Conservation (phyloP, 2,888 invertebrate genomes). For the Aleiodes alternator region DNA sequence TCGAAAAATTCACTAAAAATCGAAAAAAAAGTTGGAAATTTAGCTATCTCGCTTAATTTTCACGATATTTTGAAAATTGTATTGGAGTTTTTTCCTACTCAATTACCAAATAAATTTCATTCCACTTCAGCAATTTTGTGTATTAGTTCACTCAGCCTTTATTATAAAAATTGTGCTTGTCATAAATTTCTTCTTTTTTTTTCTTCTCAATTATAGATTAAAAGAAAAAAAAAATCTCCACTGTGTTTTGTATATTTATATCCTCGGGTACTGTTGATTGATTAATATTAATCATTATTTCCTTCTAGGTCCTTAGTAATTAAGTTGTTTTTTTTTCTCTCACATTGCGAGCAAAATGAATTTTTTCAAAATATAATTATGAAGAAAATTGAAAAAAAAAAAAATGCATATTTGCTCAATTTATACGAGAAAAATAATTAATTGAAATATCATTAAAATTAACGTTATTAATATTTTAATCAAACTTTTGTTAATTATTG, state of each 20-base stretch:
- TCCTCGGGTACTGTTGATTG: constrained; percentile 6
- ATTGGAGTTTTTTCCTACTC: not conserved
- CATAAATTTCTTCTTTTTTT: constrained; percentile 6
- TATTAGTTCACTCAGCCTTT: not conserved
- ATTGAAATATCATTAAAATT: not conserved
- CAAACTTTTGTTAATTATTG: constrained; percentile 15
- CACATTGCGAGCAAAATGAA: too few species aligned
- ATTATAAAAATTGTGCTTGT: constrained; percentile 12
- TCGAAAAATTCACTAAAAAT: too few species aligned
- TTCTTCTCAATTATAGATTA: not conserved
- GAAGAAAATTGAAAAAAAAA: too few species aligned
- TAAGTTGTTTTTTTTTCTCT: too few species aligned
- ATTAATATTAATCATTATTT: constrained; percentile 6
- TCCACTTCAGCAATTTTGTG: constrained; percentile 11
- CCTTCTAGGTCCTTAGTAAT: too few species aligned
- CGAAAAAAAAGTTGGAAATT: too few species aligned
- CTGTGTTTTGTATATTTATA: constrained; percentile 34
- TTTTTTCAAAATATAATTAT: too few species aligned
- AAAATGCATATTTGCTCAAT: too few species aligned
- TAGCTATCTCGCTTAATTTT: too few species aligned
- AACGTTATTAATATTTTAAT: not conserved
- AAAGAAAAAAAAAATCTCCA: not conserved
- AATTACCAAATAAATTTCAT: constrained; percentile 14
- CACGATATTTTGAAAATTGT: too few species aligned
- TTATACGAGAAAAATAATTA: too few species aligned